phyloP scores from a whole-genome alignment of 2,888 invertebrate species.

The Drosophila neotestacea region DNA sequence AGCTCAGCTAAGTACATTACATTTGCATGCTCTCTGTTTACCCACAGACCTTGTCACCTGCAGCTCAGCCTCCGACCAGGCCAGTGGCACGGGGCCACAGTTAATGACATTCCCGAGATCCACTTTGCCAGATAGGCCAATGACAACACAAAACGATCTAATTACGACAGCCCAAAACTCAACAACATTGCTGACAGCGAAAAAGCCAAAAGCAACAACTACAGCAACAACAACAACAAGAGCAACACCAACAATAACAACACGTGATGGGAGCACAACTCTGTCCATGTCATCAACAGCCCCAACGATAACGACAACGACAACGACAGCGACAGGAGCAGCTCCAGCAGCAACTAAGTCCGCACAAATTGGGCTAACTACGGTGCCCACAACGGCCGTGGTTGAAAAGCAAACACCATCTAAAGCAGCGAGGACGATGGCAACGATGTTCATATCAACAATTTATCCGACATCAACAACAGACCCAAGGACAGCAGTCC shows the following conservation, averaged over 20 bases:
- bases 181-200: conserved; percentile 56
- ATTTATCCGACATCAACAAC: conserved; percentile 62
- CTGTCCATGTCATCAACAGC: conserved; percentile 67
- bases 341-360: conserved; percentile 53
- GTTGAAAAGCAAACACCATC: conserved; percentile 43
- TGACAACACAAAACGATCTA: conserved; percentile 79
- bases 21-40: conserved; percentile 31
- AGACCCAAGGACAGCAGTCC: conserved; percentile 23
- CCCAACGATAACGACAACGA: conserved; percentile 39
- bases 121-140: conserved; percentile 75
- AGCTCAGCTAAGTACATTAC: conserved; percentile 31
- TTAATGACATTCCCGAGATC: conserved; percentile 68
- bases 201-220: conserved; percentile 46
- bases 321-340: conserved; percentile 18
- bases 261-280: conserved; percentile 44
- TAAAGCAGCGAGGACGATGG: conserved; percentile 15
- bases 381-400: conserved; percentile 39
- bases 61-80: conserved; percentile 41
- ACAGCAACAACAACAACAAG: conserved; percentile 18
- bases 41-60: conserved; percentile 73
- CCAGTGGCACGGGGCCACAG: conserved; percentile 35
- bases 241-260: conserved; percentile 25
- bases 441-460: conserved; percentile 69
- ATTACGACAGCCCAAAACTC: conserved; percentile 68
- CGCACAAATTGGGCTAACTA: conserved; percentile 75